Percentiles rank a stretch among this genome's conserved stretches.
phyloP scores from a whole-genome alignment of 2,888 invertebrate species.

The Sepioteuthis lessoniana region DNA sequence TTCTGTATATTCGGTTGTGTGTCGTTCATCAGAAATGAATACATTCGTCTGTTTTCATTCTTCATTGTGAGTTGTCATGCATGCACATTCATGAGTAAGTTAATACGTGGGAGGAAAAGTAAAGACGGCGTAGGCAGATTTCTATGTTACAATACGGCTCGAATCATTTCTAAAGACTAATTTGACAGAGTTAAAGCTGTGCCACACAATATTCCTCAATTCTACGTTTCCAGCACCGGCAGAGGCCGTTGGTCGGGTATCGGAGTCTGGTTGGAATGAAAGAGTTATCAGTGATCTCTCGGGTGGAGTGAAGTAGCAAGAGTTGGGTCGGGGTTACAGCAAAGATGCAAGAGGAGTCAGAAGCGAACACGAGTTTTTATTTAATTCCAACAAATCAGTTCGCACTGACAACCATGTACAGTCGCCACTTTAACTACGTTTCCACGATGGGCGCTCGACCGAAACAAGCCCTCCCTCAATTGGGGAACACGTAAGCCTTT shows the following conservation, averaged over 20 bases:
- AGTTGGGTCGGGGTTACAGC: background rate
- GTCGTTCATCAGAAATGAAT: background rate
- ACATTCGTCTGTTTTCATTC: background rate
- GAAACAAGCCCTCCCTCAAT: background rate
- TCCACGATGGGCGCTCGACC: background rate
- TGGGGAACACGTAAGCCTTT: background rate
- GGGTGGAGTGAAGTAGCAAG: background rate
- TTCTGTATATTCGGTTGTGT: no score
- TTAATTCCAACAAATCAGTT: background rate
- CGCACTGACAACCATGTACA: conserved; percentile 6
- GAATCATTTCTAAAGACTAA: background rate
- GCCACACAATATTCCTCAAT: background rate
- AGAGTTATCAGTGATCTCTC: background rate
- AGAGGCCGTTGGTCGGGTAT: background rate
- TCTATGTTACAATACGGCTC: background rate
- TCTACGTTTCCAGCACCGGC: background rate
- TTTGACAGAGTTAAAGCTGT: background rate
- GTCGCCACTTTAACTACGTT: background rate
- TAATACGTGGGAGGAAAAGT: background rate
- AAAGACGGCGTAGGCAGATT: background rate
- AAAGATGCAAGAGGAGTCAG: background rate
- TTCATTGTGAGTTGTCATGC: background rate
- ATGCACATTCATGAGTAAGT: background rate
- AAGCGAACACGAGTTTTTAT: background rate
- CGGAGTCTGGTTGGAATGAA: background rate